Evolutionary conservation across 2,797 vertebrate genomes (phyloP), one percentile per base, ranked within the genome.

Genomic region (Oophaga sylvatica): DNA sequence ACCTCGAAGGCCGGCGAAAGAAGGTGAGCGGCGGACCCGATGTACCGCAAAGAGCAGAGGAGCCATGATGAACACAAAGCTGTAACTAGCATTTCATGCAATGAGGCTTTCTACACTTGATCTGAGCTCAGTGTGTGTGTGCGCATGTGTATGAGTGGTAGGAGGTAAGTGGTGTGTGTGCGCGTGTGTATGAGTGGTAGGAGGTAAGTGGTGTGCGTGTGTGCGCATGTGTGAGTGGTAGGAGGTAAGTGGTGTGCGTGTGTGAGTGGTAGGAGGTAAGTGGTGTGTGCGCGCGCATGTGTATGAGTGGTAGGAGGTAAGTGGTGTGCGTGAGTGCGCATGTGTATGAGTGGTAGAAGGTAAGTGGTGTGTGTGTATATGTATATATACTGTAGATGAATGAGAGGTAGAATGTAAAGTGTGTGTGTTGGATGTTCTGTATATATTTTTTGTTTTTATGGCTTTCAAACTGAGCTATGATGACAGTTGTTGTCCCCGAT

Each of bases 71-170:
- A 67, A 35, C 2, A 20, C 35, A 56, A 9, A 63, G 10, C 45
- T 56, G 13, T 67, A 12, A 13, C n/a, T 60, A 87, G 79, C 70
- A 76, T 53, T 62, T 48, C 12, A 35, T 87, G 71, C 80, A 17
- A 6, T 87, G 86, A 83, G 1, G 12, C 0, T n/a, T 15, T 67
- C 65, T 87, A 81, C 85, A 87, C 79, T 87, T 87, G 85, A 87
- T 29, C 79, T 81, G 85, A 87, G 85, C 85, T 87, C 85, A 60
- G n/a, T 19, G 7, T 86, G 13, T 70, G 35, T 70, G 3, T 67
- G 20, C 80, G 53, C 70, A 65, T n/a, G 1, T 29, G 53, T 7
- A 20, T 82, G 68, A 22, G 17, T 19, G 26, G 26, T 26, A 26
- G 26, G 26, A 26, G 26, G 26, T 26, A 26, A 26, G 26, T 26